Conservation (phyloP, 2,888 invertebrate species). For the Carterocephalus palaemon region DNA sequence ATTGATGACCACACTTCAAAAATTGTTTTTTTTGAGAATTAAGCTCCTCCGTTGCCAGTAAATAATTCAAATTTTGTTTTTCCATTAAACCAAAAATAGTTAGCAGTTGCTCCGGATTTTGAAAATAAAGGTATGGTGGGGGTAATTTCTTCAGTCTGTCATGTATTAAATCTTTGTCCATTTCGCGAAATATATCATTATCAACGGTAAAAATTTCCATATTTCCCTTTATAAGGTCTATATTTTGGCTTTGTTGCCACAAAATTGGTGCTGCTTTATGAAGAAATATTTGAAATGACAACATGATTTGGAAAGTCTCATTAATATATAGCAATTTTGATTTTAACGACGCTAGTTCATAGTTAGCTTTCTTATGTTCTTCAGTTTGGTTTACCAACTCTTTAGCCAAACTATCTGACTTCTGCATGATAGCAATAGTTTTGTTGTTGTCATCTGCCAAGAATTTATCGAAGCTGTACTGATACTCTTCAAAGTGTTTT, state of each 20-base stretch:
- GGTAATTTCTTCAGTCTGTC: slow-evolving; percentile 48
- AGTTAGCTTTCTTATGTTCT: slow-evolving; percentile 60
- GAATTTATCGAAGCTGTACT: slow-evolving; percentile 70
- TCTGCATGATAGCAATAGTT: slow-evolving; percentile 69
- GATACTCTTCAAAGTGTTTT: slow-evolving; percentile 64
- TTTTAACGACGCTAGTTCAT: slow-evolving; percentile 61
- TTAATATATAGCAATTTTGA: slow-evolving; percentile 69
- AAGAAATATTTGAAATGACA: slow-evolving; percentile 67
- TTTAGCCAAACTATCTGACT: slow-evolving; percentile 62
- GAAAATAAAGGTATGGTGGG: slow-evolving; percentile 59
- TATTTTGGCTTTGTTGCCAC: slow-evolving; percentile 58
- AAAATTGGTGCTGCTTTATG: slow-evolving; percentile 63
- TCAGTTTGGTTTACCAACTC: slow-evolving; percentile 60
- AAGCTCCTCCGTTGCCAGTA: slow-evolving; percentile 64
- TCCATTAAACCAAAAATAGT: slow-evolving; percentile 58
- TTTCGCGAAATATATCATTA: slow-evolving; percentile 52
- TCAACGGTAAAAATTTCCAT: slow-evolving; percentile 53
- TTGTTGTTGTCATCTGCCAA: slow-evolving; percentile 68
- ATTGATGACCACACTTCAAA: slow-evolving; percentile 48
- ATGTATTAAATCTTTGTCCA: slow-evolving; percentile 45
- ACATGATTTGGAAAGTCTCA: slow-evolving; percentile 60
- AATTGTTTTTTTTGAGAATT: slow-evolving; percentile 62
- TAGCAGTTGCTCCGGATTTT: slow-evolving; percentile 57
- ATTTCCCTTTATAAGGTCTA: slow-evolving; percentile 46
- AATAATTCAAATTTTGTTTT: slow-evolving; percentile 69